Base-by-base conservation (phyloP, 2,797 vertebrate genomes). In the Chelon labrosus region DNA sequence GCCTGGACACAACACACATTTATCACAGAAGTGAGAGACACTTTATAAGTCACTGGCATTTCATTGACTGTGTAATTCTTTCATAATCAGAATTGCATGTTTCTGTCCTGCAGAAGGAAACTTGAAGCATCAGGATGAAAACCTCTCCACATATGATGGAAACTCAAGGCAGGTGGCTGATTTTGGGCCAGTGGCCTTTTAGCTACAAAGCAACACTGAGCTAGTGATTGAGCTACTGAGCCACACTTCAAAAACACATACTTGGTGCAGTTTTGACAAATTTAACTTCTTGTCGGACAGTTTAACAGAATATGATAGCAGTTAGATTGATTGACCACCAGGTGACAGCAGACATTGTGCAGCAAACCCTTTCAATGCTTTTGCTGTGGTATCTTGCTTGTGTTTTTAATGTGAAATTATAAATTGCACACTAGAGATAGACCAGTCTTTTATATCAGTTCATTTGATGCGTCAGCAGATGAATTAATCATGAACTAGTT, bases 321-420 rank as follows among this genome's bases (percentile, higher is more conserved):
- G 53, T 74, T 70, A 10, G 31, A 53, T 12, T 3, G 38, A 67
- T 11, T 73, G 71, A 1, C 73, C 70, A 75, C 31, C 53, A 84
- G 83, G 41, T 60, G 12, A 69, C 41, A 69, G 76, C 54, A 80
- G 9, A 68, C 14, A 9, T 41, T 65, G 44, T 51, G 7, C 16
- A 51, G 12, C 14, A 17, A 42, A 61, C 11, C 20, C 3, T 42
- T 54, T 27, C 5, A 46, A 20, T n/a, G 8, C 5, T 54, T 65
- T 20, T 13, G 41, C 9, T 42, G 9, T 4, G 47, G 17, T n/a
- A n/a, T n/a, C n/a, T n/a, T n/a, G n/a, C n/a, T n/a, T n/a, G n/a
- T n/a, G n/a, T n/a, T n/a, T n/a, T n/a, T n/a, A n/a, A n/a, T n/a
- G n/a, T n/a, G n/a, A n/a, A n/a, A n/a, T n/a, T n/a, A n/a, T n/a